Conservation (phyloP, 2,113 vertebrate species). For the Ammospiza caudacuta region DNA sequence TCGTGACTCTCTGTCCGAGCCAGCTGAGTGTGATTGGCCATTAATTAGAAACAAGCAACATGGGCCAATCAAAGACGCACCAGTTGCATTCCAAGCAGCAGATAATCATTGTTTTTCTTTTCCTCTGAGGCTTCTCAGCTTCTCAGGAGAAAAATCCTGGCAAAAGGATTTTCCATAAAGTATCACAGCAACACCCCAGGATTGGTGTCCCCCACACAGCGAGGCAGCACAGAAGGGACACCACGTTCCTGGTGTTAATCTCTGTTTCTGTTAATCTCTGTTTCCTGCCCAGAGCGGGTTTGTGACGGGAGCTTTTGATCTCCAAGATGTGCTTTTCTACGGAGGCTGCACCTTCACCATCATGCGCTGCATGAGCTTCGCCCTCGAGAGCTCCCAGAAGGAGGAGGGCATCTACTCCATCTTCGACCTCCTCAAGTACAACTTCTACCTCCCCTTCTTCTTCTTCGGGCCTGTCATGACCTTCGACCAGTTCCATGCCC, state of each 20-base stretch:
- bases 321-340: slow-evolving; percentile 90
- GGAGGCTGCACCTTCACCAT: slow-evolving; percentile 91
- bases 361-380: slow-evolving; percentile 94
- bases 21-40: no score
- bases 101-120: no score
- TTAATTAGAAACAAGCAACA: no score
- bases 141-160: no score
- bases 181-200: no score
- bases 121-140: no score
- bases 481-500: slow-evolving; percentile 88
- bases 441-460: slow-evolving; percentile 99
- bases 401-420: slow-evolving; percentile 87
- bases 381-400: slow-evolving; percentile 86
- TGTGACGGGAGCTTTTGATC: slow-evolving; percentile 85
- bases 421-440: slow-evolving; percentile 93
- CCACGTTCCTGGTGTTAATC: neutral
- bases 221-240: neutral
- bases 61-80: no score
- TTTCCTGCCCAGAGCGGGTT: slow-evolving; percentile 80
- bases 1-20: no score
- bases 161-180: no score
- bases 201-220: rapidly evolving
- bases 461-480: slow-evolving; percentile 97
- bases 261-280: neutral
- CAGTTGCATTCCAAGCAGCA: no score